phyloP scores from a whole-genome alignment of 2,888 invertebrate genomes.

The Pelosia muscerda region DNA sequence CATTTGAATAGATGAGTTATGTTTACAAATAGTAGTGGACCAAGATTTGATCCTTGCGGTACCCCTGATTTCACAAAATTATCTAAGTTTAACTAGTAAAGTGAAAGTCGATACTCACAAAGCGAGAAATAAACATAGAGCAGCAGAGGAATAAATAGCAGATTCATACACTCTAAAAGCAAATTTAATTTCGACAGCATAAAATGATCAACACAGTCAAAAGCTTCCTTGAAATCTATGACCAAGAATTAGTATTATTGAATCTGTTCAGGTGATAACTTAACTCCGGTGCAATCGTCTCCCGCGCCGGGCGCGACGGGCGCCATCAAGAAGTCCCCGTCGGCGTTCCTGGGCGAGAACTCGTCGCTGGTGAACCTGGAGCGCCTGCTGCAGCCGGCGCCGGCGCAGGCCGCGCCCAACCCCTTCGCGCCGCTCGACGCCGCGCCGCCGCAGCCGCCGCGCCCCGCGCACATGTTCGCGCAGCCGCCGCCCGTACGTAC shows the following conservation, averaged over 20 bases:
- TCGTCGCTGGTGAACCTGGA: constrained; percentile 98
- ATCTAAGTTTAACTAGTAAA: neutral
- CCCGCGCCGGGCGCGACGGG: constrained; percentile 70
- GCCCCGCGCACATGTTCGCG: constrained; percentile 14
- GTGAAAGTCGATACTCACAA: neutral
- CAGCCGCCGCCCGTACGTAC: constrained; percentile 11
- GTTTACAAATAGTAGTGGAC: neutral
- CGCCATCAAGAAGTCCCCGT: constrained; percentile 95
- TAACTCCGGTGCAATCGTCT: constrained; percentile 87
- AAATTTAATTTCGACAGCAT: neutral
- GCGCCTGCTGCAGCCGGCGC: constrained; percentile 91
- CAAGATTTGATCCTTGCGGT: neutral
- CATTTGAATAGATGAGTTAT: too few species aligned
- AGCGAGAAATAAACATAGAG: too few species aligned
- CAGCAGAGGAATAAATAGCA: neutral
- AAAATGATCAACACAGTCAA: neutral
- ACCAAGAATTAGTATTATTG: neutral
- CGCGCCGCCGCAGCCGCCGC: constrained; percentile 15
- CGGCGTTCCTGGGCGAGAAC: constrained; percentile 98
- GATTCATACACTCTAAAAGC: neutral
- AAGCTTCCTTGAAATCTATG: neutral
- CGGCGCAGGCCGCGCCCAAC: constrained; percentile 48
- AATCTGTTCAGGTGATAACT: constrained; percentile 70
- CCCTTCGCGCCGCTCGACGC: constrained; percentile 60
- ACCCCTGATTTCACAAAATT: neutral